Base-by-base conservation (phyloP, 2,888 invertebrate genomes). In the Caenorhabditis afra region DNA sequence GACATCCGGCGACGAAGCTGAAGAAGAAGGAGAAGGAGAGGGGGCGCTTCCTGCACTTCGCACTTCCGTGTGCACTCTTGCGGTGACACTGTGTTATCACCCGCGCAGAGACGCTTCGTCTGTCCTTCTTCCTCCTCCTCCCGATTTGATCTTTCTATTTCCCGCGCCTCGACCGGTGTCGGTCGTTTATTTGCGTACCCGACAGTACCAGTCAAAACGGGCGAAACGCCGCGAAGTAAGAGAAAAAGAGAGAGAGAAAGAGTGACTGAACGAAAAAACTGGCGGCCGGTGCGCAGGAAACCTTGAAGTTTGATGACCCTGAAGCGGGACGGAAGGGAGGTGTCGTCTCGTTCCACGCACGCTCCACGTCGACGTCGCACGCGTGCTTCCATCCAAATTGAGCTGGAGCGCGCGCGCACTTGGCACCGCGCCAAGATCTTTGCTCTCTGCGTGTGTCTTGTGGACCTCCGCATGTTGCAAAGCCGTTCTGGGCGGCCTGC, bases 151-250 rank as follows among this genome's bases (percentile, higher is more conserved):
- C 59, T 65, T 52, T 65, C 45, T 73, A 47, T 64, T 61, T 62
- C 61, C 55, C 37, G 16, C 37, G 45, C 62, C 61, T 49, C 61
- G 62, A 44, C 44, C 20, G 20, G 29, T 29, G 29, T 35, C 55
- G 53, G 47, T 58, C 50, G 58, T 58, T 50, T 77, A 58, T 70
- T 68, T 77, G 70, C 77, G 70, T 70, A 68, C 77, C 70, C 70
- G 68, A 68, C 77, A 70, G 77, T 77, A 70, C 77, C 77, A 77
- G 77, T 62, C 65, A 71, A 71, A 71, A 64, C 71, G 57, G 55
- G 50, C 68, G 59, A 64, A 41, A 59, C 29, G 29, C n/a, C n/a
- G n/a, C n/a, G n/a, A n/a, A n/a, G n/a, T n/a, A 22, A 44, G n/a
- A 59, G 18, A 41, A 41, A 41, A 7, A 68, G 59, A 68, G 68